phyloP scores from a whole-genome alignment of 64 coral and sea anemone genomes.

The Stylophora pistillata region DNA sequence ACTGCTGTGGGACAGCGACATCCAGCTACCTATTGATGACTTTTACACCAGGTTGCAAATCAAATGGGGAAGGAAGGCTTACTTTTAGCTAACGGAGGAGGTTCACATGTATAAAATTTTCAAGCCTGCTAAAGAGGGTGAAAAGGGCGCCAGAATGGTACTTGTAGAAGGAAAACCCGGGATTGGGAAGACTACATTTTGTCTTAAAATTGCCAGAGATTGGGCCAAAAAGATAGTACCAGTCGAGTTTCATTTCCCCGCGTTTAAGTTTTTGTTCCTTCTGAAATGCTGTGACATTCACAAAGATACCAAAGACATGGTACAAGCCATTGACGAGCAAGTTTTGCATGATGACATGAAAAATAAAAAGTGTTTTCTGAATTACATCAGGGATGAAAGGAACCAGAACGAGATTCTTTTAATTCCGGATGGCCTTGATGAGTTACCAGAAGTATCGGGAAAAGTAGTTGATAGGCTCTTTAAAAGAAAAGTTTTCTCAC shows the following conservation, averaged over 20 bases:
- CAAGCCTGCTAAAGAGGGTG: neutral
- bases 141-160: too few relatives aligned
- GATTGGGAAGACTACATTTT: too few relatives aligned
- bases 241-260: neutral
- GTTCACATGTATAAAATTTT: neutral
- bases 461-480: neutral
- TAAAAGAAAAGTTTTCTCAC: neutral
- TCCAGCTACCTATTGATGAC: neutral
- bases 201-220: too few relatives aligned
- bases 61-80: neutral
- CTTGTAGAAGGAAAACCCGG: too few relatives aligned
- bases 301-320: neutral
- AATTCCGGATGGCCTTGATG: constrained; percentile 22
- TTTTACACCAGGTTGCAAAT: constrained; percentile 1
- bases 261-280: constrained; percentile 1
- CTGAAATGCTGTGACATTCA: too few relatives aligned
- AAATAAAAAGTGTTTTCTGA: neutral
- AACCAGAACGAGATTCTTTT: constrained; percentile 24
- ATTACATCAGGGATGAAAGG: neutral
- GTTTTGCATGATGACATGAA: constrained; percentile 2
- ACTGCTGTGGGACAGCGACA: neutral
- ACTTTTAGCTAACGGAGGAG: neutral
- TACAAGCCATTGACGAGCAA: constrained; percentile 22
- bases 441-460: neutral
- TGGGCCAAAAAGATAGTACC: constrained; percentile 5